phyloP scores from a whole-genome alignment of 37 sponge, comb jelly and placozoan species.

The Geodia barretti region DNA sequence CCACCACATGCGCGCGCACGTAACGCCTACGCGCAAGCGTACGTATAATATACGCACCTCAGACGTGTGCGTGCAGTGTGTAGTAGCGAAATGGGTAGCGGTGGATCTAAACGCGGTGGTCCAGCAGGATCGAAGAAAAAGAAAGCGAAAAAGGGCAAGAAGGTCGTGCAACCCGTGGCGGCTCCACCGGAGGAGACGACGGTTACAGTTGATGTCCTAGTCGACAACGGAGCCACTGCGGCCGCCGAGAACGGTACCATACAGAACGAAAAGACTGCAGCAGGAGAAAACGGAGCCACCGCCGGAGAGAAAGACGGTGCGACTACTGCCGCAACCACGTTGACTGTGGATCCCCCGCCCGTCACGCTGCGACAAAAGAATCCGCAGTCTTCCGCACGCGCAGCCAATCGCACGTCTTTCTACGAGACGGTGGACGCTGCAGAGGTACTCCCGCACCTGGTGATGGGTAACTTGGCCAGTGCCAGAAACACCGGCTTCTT shows the following conservation, averaged over 20 bases:
- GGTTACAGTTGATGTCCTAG: too few relatives aligned
- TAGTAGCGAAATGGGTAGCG: neutral
- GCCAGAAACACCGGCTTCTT: constrained; percentile 36
- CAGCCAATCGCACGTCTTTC: constrained; percentile 43
- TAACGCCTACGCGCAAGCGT: neutral
- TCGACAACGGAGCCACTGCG: too few relatives aligned
- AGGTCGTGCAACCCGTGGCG: too few relatives aligned
- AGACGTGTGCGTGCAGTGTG: neutral
- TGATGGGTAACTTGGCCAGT: constrained; percentile 60
- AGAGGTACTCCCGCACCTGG: constrained; percentile 49
- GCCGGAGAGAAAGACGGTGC: neutral
- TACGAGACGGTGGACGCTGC: constrained; percentile 66
- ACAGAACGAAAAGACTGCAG: neutral
- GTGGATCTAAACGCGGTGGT: neutral
- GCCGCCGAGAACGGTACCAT: neutral
- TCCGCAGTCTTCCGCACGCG: neutral
- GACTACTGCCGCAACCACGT: neutral
- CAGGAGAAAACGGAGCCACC: neutral
- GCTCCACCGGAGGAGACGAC: too few relatives aligned
- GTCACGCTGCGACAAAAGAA: neutral
- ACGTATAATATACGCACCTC: neutral
- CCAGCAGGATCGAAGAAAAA: too few relatives aligned
- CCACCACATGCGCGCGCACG: too few relatives aligned
- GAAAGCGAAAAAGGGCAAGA: too few relatives aligned
- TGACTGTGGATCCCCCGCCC: neutral